Evolutionary conservation across 1,140 invertebrate genomes (phyloP).

Genomic region (Mylabris phalerata): DNA sequence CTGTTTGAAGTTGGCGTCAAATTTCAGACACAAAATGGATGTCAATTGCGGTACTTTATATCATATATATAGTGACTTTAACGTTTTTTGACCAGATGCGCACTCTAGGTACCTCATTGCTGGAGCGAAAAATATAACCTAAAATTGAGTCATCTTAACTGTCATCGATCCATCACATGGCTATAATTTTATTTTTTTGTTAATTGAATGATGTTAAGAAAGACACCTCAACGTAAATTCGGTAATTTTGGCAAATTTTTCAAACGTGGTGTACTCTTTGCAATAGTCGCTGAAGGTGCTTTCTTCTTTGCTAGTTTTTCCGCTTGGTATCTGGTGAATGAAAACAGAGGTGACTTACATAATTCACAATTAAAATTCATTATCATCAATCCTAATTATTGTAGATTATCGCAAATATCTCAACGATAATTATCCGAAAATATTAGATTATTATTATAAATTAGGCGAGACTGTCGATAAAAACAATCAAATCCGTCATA

Average conservation of each 20-base stretch:
- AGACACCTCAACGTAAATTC: too few species aligned
- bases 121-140: too few species aligned
- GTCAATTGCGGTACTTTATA: too few species aligned
- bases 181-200: too few species aligned
- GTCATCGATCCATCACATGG: too few species aligned
- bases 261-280: conserved; percentile 43
- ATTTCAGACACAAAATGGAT: too few species aligned
- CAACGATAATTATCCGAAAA: conserved; percentile 51
- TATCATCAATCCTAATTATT: background rate
- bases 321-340: conserved; percentile 54
- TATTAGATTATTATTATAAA: conserved; percentile 54
- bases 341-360: conserved; percentile 48
- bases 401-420: conserved; percentile 54
- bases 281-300: conserved; percentile 49
- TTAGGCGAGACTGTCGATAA: conserved; percentile 48
- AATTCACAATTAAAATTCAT: conserved; percentile 1
- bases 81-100: too few species aligned
- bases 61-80: too few species aligned
- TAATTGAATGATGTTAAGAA: too few species aligned
- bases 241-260: conserved; percentile 39
- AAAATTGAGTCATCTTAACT: too few species aligned
- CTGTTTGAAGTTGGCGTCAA: too few species aligned
- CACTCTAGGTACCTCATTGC: too few species aligned
- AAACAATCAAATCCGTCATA: conserved; percentile 45
- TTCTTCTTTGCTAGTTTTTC: conserved; percentile 50